Conservation (phyloP, 2,797 vertebrate genomes). For the Psittacula derbiana region DNA sequence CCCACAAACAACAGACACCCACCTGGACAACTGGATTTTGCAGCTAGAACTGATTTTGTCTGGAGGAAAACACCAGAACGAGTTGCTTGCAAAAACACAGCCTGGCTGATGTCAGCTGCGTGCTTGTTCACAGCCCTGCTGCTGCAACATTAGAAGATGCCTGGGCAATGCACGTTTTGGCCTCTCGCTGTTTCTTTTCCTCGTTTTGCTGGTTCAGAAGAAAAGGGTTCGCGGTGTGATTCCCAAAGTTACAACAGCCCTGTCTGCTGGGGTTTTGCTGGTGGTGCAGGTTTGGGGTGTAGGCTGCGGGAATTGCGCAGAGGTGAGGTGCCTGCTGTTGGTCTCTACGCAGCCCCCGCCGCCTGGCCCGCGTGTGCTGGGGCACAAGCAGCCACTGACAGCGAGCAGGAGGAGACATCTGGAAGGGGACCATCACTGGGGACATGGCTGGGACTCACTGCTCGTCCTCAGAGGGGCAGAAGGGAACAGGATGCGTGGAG, state of each 20-base stretch:
- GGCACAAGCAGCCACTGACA: accelerated
- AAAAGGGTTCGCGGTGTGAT: neutral
- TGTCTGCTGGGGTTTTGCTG: neutral
- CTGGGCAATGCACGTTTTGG: neutral
- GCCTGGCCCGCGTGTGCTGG: neutral
- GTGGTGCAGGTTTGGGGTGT: neutral
- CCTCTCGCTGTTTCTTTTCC: neutral
- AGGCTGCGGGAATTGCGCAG: neutral
- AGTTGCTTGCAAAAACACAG: neutral
- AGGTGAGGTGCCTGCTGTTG: neutral
- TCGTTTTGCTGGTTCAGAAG: neutral
- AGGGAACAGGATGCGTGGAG: neutral
- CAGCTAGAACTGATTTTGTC: neutral
- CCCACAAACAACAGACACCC: neutral
- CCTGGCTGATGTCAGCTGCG: neutral
- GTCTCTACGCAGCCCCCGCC: neutral
- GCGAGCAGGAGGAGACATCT: neutral
- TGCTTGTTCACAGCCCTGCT: constrained; percentile 3
- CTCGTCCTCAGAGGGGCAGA: neutral
- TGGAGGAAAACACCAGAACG: neutral
- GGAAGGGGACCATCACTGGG: neutral
- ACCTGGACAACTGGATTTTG: constrained; percentile 35
- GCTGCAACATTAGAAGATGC: constrained; percentile 6
- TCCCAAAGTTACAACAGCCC: neutral
- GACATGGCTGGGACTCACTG: neutral